These are phyloP conservation scores for Ichneumoninae sp. DNA, from an alignment of 2,888 invertebrate species.

Conservation along the genomic window DNA sequence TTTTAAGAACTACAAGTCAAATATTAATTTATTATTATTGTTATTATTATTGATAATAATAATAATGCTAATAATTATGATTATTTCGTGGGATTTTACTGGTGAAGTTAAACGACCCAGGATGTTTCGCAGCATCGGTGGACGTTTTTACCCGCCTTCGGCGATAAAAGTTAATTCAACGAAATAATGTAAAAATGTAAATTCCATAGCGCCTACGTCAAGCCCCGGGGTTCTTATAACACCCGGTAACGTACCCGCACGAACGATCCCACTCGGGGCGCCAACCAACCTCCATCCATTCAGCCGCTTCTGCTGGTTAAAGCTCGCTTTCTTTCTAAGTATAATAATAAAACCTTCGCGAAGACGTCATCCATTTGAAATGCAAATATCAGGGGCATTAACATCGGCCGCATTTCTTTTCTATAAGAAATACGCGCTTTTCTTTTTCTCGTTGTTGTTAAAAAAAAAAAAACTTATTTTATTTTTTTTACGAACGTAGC, in stretches of 20 bases:
- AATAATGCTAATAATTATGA: too few species aligned
- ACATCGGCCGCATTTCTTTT: conserved; percentile 49
- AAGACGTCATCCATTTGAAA: conserved; percentile 62
- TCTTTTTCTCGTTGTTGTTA: not conserved
- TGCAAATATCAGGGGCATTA: conserved; percentile 62
- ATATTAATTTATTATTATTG: too few species aligned
- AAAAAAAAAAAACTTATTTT: too few species aligned
- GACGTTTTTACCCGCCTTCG: conserved; percentile 34
- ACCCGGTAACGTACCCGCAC: conserved; percentile 25
- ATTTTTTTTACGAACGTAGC: not conserved
- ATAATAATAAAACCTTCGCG: conserved; percentile 60
- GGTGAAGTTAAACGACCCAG: not conserved
- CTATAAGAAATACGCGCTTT: conserved; percentile 36
- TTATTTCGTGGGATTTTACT: too few species aligned
- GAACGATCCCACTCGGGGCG: conserved; percentile 15
- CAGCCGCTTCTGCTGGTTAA: not conserved
- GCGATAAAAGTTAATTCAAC: conserved; percentile 62
- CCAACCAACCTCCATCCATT: not conserved
- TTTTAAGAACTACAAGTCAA: too few species aligned
- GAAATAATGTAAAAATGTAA: conserved; percentile 65
- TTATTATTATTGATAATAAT: too few species aligned
- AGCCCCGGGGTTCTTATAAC: conserved; percentile 24
- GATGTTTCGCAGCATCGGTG: not conserved
- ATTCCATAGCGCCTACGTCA: conserved; percentile 35
- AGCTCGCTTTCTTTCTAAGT: conserved; percentile 51